phyloP scores from a whole-genome alignment of 1,140 invertebrate genomes.

The Belonocnema kinseyi region DNA sequence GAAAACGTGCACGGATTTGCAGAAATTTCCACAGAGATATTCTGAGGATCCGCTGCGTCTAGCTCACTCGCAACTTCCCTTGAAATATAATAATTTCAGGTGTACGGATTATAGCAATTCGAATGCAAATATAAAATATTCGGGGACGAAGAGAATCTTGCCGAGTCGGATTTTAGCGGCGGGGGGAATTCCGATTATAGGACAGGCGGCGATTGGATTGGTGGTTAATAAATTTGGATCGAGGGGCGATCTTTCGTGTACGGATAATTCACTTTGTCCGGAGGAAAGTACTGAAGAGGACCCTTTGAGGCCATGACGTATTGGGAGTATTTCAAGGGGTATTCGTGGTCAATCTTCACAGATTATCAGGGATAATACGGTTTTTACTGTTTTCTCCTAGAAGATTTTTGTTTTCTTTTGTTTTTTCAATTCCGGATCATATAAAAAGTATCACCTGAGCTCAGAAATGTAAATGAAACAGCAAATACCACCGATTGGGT shows the following conservation, averaged over 20 bases:
- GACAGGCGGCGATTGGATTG: conserved; percentile 67
- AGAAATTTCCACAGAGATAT: conserved; percentile 68
- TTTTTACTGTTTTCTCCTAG: no score
- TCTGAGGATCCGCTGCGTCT: conserved; percentile 63
- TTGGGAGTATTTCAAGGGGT: background rate
- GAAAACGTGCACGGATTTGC: conserved; percentile 54
- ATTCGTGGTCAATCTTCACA: no score
- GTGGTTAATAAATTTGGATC: conserved; percentile 62
- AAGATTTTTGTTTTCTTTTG: no score
- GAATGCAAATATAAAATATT: conserved; percentile 59
- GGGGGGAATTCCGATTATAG: conserved; percentile 68
- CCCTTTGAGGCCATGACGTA: background rate
- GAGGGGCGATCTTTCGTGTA: background rate
- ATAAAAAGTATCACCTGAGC: no score
- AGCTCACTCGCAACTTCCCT: conserved; percentile 52
- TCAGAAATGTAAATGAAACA: no score
- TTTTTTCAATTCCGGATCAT: no score
- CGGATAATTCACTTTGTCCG: background rate
- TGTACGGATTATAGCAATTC: conserved; percentile 57
- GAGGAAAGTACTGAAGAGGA: background rate
- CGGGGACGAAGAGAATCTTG: conserved; percentile 36
- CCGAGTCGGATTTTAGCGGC: conserved; percentile 38
- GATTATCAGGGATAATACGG: no score
- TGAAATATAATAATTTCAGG: conserved; percentile 66
- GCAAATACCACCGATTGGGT: no score